phyloP scores from a whole-genome alignment of 2,797 vertebrate species.

The Remorina albescens region DNA sequence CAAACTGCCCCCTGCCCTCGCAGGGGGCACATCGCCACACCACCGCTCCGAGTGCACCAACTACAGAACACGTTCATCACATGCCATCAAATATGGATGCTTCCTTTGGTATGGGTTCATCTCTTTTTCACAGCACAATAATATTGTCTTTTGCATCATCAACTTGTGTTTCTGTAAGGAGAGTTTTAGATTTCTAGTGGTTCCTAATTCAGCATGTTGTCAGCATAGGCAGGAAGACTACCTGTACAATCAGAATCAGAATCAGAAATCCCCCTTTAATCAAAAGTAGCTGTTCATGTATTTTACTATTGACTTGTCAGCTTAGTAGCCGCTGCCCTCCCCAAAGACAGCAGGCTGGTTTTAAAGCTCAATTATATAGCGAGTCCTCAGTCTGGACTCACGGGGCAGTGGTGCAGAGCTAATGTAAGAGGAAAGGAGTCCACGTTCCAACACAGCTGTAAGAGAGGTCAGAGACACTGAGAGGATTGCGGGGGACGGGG shows the following conservation, averaged over 20 bases:
- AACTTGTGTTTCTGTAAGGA: background rate
- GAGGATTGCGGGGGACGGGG: constrained; percentile 57
- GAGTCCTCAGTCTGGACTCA: constrained; percentile 38
- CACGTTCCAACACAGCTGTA: constrained; percentile 38
- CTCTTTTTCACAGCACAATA: constrained; percentile 77
- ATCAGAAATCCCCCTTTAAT: constrained; percentile 35
- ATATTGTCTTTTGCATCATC: constrained; percentile 53
- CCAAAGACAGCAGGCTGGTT: constrained; percentile 35
- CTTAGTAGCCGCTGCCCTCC: constrained; percentile 28
- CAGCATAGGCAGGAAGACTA: constrained; percentile 8
- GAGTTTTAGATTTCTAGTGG: background rate
- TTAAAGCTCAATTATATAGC: constrained; percentile 29
- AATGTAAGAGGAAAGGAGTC: constrained; percentile 63
- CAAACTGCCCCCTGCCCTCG: constrained; percentile 14
- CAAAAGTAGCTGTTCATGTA: constrained; percentile 61
- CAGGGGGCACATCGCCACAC: too few species aligned
- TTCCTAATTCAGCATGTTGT: constrained; percentile 38
- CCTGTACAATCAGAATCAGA: constrained; percentile 6
- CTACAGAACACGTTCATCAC: constrained; percentile 56
- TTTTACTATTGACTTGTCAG: constrained; percentile 42
- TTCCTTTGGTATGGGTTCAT: constrained; percentile 71
- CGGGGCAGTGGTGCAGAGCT: constrained; percentile 57
- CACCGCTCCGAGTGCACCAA: constrained; percentile 43
- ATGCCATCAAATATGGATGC: constrained; percentile 82
- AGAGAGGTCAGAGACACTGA: constrained; percentile 47